Base-by-base conservation (phyloP, 2,888 invertebrate species). In the Thymelicus sylvestris region DNA sequence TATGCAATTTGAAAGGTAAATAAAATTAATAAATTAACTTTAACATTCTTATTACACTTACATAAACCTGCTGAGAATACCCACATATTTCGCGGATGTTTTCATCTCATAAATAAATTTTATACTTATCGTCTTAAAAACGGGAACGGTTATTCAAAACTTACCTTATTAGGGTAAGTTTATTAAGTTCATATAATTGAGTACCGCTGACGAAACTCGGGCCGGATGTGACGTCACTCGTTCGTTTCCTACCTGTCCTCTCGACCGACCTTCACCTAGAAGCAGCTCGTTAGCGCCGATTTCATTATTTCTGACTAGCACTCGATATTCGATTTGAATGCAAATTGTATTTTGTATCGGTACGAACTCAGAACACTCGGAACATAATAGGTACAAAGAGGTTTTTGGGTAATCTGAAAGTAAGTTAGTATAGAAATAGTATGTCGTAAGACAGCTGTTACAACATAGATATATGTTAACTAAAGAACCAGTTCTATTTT, bases 221-320 rank as follows among this genome's bases (percentile, higher is more conserved):
- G 85, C 84, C 82, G 92, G 91, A 92, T 86, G 79, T 91, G 89
- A 91, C 90, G 90, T 91, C 88, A 90, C 67, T 82, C 82, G 81
- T 79, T 81, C 81, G 83, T 73, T 88, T 89, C 87, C 88, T 87
- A 86, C 80, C 78, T 79, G 82, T 86, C 85, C 81, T 82, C 84
- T 79, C 81, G 69, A 59, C 39, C 59, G 89, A 87, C 92, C 92
- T 92, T 92, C 90, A 90, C 90, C 91, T 82, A 86, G 85, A 87
- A 86, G 83, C 69, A 81, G 83, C 82, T 77, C 81, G 85, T 88
- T 69, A 69, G 69, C 48, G 69, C 13, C 64, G 57, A 47, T 57
- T 41, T 69, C 69, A 39, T 69, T 69, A 64, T 63, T 19, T 64
- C 55, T 64, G 47, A 48, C 52, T 52, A 12, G 47, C 57, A 39